phyloP scores from a whole-genome alignment of 2,888 invertebrate genomes.

The Eremobia ochroleuca region DNA sequence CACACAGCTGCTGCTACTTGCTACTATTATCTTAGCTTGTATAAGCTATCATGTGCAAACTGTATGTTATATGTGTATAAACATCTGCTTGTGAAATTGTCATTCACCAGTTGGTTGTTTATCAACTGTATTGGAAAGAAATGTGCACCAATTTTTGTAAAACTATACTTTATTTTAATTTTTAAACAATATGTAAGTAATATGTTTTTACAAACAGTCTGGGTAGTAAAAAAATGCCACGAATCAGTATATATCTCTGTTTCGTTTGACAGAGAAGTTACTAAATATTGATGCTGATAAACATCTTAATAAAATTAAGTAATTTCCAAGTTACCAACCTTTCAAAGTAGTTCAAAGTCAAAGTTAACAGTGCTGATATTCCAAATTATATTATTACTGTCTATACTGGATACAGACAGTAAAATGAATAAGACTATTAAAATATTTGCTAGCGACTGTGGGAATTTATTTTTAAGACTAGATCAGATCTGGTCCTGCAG shows the following conservation, averaged over 20 bases:
- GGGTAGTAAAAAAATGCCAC: background rate
- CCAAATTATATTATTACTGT: no score
- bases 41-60: slow-evolving; percentile 1
- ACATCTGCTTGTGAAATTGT: background rate
- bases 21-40: slow-evolving; percentile 24
- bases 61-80: background rate
- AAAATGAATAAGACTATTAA: no score
- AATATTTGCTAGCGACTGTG: no score
- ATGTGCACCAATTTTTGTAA: slow-evolving; percentile 1
- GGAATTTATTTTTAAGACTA: no score
- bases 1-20: slow-evolving; percentile 19
- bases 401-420: no score
- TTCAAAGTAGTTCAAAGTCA: background rate
- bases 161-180: background rate
- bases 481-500: no score
- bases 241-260: background rate
- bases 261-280: background rate
- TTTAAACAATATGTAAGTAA: background rate
- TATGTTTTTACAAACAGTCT: background rate
- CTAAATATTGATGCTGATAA: background rate
- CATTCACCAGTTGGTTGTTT: slow-evolving; percentile 4
- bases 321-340: background rate
- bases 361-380: background rate
- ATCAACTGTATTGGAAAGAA: background rate
- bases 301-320: background rate